Evolutionary conservation across 2,113 vertebrate species (phyloP).

Genomic region (Scatophagus argus): DNA sequence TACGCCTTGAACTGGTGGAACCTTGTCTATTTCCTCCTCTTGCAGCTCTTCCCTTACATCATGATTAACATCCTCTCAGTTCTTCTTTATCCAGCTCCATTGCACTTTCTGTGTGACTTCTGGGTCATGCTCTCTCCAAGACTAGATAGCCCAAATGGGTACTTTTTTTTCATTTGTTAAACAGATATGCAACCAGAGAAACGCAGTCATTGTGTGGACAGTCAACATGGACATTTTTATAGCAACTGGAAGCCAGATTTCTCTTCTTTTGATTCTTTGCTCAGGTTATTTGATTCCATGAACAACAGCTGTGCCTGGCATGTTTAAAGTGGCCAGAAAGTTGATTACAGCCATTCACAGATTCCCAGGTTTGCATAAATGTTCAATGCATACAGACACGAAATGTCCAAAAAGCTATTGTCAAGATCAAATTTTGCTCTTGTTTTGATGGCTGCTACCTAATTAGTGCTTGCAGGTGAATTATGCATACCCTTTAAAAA

Average conservation of each 20-base stretch:
- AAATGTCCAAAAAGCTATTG: constrained; percentile 11
- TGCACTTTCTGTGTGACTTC: neutral
- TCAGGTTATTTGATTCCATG: constrained; percentile 14
- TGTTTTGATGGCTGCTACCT: constrained; percentile 24
- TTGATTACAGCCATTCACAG: constrained; percentile 47
- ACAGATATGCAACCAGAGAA: neutral
- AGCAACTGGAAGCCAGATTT: constrained; percentile 2
- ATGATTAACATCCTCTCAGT: neutral
- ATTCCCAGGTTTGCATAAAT: neutral
- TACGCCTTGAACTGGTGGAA: neutral
- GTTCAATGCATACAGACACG: constrained; percentile 31
- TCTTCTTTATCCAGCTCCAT: neutral
- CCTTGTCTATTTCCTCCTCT: neutral
- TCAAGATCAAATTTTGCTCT: constrained; percentile 13
- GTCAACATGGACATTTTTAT: constrained; percentile 17
- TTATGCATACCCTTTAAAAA: constrained; percentile 22
- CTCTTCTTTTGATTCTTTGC: constrained; percentile 28
- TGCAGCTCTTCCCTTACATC: neutral
- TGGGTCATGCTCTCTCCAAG: neutral
- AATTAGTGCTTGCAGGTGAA: constrained; percentile 9
- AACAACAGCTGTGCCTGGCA: constrained; percentile 20
- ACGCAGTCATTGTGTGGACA: neutral
- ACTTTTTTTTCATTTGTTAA: neutral
- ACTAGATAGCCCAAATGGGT: neutral
- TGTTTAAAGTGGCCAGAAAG: constrained; percentile 20